Conservation (phyloP, 2,888 invertebrate genomes). For the Himalopsyche tibetana region DNA sequence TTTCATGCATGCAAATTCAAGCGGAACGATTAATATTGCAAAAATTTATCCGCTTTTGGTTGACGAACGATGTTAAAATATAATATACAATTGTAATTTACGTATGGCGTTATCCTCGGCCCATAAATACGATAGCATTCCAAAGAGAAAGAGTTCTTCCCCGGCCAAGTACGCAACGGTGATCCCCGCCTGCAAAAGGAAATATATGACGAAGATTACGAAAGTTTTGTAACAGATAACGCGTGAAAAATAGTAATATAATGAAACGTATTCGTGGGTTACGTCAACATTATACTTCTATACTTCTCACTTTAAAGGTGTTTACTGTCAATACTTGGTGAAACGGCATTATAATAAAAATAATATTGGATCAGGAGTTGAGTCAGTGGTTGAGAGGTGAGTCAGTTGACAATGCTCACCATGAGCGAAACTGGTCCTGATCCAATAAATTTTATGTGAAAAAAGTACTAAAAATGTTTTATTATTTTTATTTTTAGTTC, state of each 20-base stretch:
- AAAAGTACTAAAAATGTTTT: too few species aligned
- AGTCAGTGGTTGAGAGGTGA: too few species aligned
- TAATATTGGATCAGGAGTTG: too few species aligned
- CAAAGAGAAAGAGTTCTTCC: slow-evolving; percentile 12
- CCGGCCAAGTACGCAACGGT: neutral
- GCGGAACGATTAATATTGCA: neutral
- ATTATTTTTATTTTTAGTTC: too few species aligned
- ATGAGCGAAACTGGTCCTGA: too few species aligned
- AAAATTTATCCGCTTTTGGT: neutral
- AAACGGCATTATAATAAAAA: too few species aligned
- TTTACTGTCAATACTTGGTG: too few species aligned
- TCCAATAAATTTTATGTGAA: too few species aligned
- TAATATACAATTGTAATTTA: neutral
- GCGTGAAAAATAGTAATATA: neutral
- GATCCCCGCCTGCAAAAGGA: neutral
- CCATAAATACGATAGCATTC: neutral
- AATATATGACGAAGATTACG: neutral
- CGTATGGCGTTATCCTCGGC: neutral
- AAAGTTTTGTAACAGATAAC: neutral
- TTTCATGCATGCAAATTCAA: neutral
- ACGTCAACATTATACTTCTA: too few species aligned
- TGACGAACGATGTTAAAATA: neutral
- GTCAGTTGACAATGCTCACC: too few species aligned
- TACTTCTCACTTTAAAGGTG: too few species aligned
- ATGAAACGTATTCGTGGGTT: neutral